Evolutionary conservation across 2,113 vertebrate genomes (phyloP).

Genomic region (Salvelinus sp.): DNA sequence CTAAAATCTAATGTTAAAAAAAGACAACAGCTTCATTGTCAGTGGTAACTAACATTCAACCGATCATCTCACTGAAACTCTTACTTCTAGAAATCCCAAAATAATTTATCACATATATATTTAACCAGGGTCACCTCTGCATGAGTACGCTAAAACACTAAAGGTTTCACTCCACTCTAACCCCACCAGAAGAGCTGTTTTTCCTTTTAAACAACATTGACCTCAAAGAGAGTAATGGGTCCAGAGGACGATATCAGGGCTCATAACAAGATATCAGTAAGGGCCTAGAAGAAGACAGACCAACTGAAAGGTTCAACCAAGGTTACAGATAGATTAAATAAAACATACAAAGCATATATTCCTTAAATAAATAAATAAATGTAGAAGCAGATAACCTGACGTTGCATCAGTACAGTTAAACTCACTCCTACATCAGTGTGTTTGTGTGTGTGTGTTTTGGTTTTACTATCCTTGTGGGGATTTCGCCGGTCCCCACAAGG

Average conservation of each 20-base stretch:
- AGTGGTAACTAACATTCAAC: not conserved
- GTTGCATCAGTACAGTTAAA: no score
- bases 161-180: not conserved
- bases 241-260: not conserved
- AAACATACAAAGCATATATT: no score
- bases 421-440: no score
- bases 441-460: no score
- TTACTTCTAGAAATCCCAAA: not conserved
- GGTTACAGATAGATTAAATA: no score
- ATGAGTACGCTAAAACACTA: not conserved
- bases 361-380: no score
- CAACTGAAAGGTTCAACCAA: no score
- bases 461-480: no score
- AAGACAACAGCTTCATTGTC: not conserved
- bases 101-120: constrained; percentile 2
- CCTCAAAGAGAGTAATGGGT: not conserved
- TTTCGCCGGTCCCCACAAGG: no score
- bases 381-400: no score
- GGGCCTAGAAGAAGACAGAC: no score
- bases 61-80: not conserved
- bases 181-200: not conserved
- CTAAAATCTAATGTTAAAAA: not conserved
- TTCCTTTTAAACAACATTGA: not conserved
- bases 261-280: no score
- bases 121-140: not conserved